Evolutionary conservation across 2,888 invertebrate genomes (phyloP), one percentile per base, ranked within the genome.

Genomic region (Sarcophaga subvicina): DNA sequence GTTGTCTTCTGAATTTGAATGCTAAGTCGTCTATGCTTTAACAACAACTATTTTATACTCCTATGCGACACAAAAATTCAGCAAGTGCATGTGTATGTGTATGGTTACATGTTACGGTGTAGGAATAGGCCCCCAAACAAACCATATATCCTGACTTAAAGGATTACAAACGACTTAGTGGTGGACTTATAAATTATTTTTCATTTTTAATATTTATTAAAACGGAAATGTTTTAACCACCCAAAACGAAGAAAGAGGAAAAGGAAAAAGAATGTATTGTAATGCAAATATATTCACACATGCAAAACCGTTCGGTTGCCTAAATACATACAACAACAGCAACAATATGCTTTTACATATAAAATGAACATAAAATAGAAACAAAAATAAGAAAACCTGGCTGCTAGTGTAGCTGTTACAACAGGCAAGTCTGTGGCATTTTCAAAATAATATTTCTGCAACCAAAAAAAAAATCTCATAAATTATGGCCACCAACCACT

Each of bases 401-500:
- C 22, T 17, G 12, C 17, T 54, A 69, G 45, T 72, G 45, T 37
- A 54, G 17, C 45, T 63, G 79, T 20, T 63, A 66, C 49, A 66
- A 45, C 64, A 71, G 67, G 62, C 72, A 37, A 37, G 37, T 37
- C 37, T 67, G 45, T 37, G 67, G 45, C 14, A 4, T 67, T 17
- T 37, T 78, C 78, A 73, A 75, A 83, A 77, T 72, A 80, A 80
- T 80, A 80, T 64, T 64, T 2, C 8, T 37, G 37, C 37, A 37
- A 54, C 2, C 6, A 4, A 54, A 4, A 54, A 17, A 54, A 54
- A 54, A 54, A 75, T 80, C 66, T 64, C 86, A 86, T 86, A 86
- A 86, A 86, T 86, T 86, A 86, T 77, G 45, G 80, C 86, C 78
- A 78, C 77, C 86, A 83, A 14, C 54, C 17, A 14, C 54, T 86